Base-by-base conservation (phyloP, 2,888 invertebrate genomes). In the Caradrina clavipalpis region DNA sequence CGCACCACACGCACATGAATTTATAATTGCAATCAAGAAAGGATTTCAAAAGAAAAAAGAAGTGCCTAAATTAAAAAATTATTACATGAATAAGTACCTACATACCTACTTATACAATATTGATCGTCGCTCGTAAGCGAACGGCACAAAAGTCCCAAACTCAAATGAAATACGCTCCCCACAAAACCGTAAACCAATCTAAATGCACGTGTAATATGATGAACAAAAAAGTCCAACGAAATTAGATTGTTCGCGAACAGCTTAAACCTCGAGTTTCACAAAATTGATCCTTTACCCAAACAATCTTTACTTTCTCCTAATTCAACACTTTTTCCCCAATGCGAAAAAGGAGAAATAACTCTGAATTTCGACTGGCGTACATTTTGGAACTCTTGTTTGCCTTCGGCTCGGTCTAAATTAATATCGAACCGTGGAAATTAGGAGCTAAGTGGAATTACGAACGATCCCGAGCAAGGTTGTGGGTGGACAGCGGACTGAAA, bases 261-360 rank as follows among this genome's bases (percentile, higher is more conserved):
- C 83, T 86, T 82, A 77, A 81, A 88, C 85, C 83, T 83, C 64
- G 80, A 85, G 77, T 85, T 87, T 84, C 81, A 73, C 85, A 82
- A 88, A 88, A 89, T 90, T 87, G 88, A 89, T 88, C 85, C 86
- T 83, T 88, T 81, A 74, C 85, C 83, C 86, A 88, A 90, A 89
- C 89, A 90, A 87, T 90, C 89, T 90, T 89, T 84, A 85, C 86
- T 89, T 88, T 86, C 85, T 76, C 83, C 85, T 90, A 89, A 87
- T 88, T 91, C 88, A 88, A 88, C 90, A 89, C 86, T 88, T 90
- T 90, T 88, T 87, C 84, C 79, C 79, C 76, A 49, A 70, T 71
- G 73, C 76, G 83, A 86, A 86, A 87, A 86, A 84, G 79, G 83
- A 86, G 86, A 83, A 89, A 89, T 87, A 85, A 84, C 81, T 87